These are phyloP conservation scores for Pomatorhinus ruficollis DNA, from an alignment of 2,113 vertebrate species.

Conservation along the genomic window DNA sequence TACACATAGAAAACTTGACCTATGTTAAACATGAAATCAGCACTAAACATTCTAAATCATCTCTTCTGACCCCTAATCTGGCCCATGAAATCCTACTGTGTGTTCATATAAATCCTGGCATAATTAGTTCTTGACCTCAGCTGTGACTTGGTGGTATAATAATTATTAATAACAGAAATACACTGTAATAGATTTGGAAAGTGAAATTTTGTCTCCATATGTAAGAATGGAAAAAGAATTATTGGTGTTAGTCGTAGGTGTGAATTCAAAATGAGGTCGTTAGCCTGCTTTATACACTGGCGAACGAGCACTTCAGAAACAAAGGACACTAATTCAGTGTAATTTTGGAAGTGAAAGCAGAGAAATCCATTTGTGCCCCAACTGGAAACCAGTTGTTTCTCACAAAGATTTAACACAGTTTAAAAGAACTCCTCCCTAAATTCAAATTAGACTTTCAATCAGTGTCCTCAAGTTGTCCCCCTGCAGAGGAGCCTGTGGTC, in stretches of 20 bases:
- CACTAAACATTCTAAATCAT: background rate
- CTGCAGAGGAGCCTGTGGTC: background rate
- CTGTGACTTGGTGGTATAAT: background rate
- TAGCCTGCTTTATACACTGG: background rate
- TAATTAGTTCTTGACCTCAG: background rate
- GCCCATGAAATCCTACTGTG: background rate
- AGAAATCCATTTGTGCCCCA: background rate
- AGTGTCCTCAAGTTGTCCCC: background rate
- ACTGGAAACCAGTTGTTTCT: background rate
- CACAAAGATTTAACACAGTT: background rate
- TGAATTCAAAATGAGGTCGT: background rate
- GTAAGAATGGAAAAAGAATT: background rate
- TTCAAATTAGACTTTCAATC: background rate
- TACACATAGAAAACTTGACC: background rate
- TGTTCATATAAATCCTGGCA: background rate
- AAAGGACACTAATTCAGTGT: background rate
- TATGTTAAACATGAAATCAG: background rate
- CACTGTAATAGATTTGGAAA: background rate
- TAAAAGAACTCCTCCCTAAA: background rate
- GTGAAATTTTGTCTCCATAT: background rate
- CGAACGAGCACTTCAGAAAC: background rate
- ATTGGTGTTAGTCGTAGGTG: background rate
- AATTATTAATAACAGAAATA: background rate
- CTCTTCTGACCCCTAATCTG: background rate
- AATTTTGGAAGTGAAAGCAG: background rate